Percentiles rank a stretch among this genome's conserved stretches.
Evolutionary conservation across 2,888 invertebrate genomes (phyloP).

Genomic region (Machimus atricapillus): DNA sequence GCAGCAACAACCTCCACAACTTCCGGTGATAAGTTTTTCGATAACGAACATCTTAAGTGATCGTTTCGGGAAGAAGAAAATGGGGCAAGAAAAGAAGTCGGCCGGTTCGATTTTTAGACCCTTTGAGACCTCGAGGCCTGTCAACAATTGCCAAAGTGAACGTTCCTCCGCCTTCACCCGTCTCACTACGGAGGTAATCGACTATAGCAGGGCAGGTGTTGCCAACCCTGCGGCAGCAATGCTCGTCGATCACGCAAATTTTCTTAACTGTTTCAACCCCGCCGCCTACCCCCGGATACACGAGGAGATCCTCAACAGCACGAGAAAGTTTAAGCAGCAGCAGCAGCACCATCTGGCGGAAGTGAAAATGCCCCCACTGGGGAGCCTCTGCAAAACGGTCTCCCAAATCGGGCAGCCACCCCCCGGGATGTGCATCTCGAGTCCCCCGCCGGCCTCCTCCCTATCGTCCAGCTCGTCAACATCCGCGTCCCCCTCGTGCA

Average conservation of each 20-base stretch:
- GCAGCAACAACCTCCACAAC: constrained; percentile 53
- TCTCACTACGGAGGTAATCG: constrained; percentile 56
- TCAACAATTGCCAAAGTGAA: constrained; percentile 46
- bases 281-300: constrained; percentile 61
- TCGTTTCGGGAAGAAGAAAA: constrained; percentile 54
- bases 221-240: constrained; percentile 55
- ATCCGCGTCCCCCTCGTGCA: constrained; percentile 51
- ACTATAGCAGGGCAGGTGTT: constrained; percentile 54
- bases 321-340: constrained; percentile 48
- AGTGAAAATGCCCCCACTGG: constrained; percentile 67
- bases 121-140: constrained; percentile 53
- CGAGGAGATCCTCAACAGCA: constrained; percentile 60
- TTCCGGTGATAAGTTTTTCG: constrained; percentile 59
- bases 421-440: constrained; percentile 48
- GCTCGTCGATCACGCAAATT: constrained; percentile 61
- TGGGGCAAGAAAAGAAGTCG: not conserved
- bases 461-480: constrained; percentile 50
- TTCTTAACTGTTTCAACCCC: constrained; percentile 61
- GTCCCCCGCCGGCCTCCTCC: constrained; percentile 50
- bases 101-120: constrained; percentile 56
- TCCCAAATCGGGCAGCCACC: constrained; percentile 69
- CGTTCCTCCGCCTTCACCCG: constrained; percentile 59
- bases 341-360: constrained; percentile 34
- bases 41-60: constrained; percentile 62
- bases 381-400: constrained; percentile 73